These are phyloP conservation scores for Sminthurides aquaticus DNA, from an alignment of 2,888 invertebrate species.

Conservation along the genomic window DNA sequence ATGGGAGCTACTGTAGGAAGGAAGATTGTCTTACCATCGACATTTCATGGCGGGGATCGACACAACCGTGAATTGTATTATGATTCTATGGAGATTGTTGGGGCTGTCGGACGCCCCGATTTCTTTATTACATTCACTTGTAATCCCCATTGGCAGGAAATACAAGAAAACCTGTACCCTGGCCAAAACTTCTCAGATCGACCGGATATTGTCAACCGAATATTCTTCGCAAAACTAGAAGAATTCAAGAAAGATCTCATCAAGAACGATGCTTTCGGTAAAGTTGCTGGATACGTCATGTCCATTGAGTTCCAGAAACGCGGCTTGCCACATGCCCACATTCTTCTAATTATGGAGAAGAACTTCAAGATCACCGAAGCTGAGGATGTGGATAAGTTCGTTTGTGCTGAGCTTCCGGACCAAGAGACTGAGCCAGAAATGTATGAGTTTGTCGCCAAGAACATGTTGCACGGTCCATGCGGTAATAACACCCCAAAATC, in stretches of 20 bases:
- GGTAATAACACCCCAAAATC: constrained; percentile 24
- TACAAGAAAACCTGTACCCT: constrained; percentile 44
- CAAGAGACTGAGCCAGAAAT: constrained; percentile 25
- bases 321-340: constrained; percentile 38
- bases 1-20: constrained; percentile 35
- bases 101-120: constrained; percentile 47
- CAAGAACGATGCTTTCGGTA: constrained; percentile 5
- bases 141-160: constrained; percentile 48
- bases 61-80: constrained; percentile 46
- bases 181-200: constrained; percentile 45
- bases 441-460: constrained; percentile 23
- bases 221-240: constrained; percentile 42
- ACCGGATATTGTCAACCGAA: constrained; percentile 46
- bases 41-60: constrained; percentile 46
- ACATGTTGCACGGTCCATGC: constrained; percentile 43
- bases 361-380: constrained; percentile 24
- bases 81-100: constrained; percentile 48
- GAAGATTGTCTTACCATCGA: constrained; percentile 45
- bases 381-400: constrained; percentile 30
- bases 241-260: constrained; percentile 44
- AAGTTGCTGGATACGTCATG: constrained; percentile 24
- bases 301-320: no score
- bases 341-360: constrained; percentile 25
- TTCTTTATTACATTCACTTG: constrained; percentile 49
- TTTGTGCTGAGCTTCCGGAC: constrained; percentile 42